Evolutionary conservation across 2,888 invertebrate genomes (phyloP), one percentile per base, ranked within the genome.

Genomic region (Patella ulyssiponensis): DNA sequence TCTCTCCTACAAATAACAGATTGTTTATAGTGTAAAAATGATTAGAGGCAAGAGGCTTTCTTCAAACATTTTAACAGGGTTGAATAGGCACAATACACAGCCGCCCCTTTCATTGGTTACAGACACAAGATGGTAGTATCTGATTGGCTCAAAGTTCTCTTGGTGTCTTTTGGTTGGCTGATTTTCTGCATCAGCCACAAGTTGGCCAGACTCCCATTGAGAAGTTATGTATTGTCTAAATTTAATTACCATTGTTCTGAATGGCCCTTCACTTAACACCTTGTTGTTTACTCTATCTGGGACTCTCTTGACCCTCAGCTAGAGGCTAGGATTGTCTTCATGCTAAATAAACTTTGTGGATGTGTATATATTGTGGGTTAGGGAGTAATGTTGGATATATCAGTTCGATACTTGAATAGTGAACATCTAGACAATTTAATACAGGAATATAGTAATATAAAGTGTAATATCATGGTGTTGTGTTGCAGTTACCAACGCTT

Each of bases 401-500:
- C 44, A 1, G 7, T 44, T 44, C 44, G 44, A 44, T 44, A 44
- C 44, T 44, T 44, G 44, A 9, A 44, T 44, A 44, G 44, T 44
- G 44, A 44, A 44, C 44, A 44, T 44, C 44, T 44, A 44, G 44
- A 44, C 44, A 44, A 9, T 44, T 44, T 44, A 44, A 44, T 44
- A 44, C 44, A 44, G 44, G 44, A 44, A 9, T 44, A 44, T 44
- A 9, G 9, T 44, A 44, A 44, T 44, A 44, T 44, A 44, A 44
- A 44, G 44, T 44, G 44, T 44, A 44, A 44, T 5, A 44, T 44
- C 1, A 44, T 44, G 44, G 44, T 44, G 44, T 44, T 44, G 12
- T 69, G 56, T 73, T 75, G 14, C n/a, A 78, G 78, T 27, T 54
- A 75, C n/a, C 72, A 56, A 54, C 27, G 75, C n/a, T 73, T 74